phyloP scores from a whole-genome alignment of 2,797 vertebrate species.

The Halcyon badia region DNA sequence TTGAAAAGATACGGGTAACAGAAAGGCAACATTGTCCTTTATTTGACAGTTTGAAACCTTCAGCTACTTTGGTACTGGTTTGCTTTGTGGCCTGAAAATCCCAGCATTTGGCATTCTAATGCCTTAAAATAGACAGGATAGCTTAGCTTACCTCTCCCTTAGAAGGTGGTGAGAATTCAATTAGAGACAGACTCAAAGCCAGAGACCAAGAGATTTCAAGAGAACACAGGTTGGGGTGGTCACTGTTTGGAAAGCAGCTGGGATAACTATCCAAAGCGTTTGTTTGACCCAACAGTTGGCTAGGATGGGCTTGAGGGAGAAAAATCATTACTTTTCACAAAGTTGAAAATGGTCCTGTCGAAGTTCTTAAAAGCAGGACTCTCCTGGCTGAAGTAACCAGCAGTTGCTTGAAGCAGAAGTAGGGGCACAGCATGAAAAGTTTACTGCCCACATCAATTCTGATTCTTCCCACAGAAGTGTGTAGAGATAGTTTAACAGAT shows the following conservation, averaged over 20 bases:
- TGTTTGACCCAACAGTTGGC: neutral
- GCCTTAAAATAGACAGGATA: neutral
- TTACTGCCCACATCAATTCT: neutral
- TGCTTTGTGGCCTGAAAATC: neutral
- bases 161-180: neutral
- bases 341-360: neutral
- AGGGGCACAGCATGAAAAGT: neutral
- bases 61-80: neutral
- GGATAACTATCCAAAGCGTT: neutral
- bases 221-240: neutral
- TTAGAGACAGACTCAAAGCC: neutral
- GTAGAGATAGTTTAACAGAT: neutral
- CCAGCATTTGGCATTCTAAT: neutral
- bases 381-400: neutral
- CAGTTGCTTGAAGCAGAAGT: neutral
- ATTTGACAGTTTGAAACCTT: neutral
- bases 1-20: neutral
- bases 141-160: neutral
- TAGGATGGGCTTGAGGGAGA: neutral
- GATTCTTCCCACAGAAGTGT: neutral
- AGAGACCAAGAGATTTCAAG: neutral
- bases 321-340: fast-evolving
- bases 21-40: neutral
- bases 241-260: neutral
- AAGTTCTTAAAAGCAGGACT: neutral